phyloP scores from a whole-genome alignment of 2,113 vertebrate species.

The Apaloderma vittatum region DNA sequence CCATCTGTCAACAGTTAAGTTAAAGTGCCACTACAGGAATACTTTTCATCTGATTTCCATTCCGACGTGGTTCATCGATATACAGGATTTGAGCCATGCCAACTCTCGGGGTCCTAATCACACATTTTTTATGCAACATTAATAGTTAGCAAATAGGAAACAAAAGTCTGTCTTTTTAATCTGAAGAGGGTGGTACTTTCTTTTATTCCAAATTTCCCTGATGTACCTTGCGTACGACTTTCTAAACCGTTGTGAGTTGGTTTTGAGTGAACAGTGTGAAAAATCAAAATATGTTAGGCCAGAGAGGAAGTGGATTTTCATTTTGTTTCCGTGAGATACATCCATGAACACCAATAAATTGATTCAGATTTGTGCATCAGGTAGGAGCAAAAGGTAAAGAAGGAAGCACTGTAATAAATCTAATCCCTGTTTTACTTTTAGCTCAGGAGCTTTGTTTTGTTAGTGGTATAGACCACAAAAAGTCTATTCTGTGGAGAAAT shows the following conservation, averaged over 20 bases:
- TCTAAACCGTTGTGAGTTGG: neutral
- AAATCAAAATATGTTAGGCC: neutral
- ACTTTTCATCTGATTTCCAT: constrained; percentile 79
- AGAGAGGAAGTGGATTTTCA: neutral
- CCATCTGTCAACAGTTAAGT: constrained; percentile 83
- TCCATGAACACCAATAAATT: neutral
- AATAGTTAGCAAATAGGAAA: constrained; percentile 47
- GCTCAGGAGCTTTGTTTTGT: neutral
- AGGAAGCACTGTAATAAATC: neutral
- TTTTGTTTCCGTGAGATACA: neutral
- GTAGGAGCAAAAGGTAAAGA: neutral
- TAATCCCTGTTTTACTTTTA: neutral
- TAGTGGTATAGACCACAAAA: neutral
- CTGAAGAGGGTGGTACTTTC: constrained; percentile 21
- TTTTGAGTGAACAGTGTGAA: neutral
- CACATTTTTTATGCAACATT: constrained; percentile 25
- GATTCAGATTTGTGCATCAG: neutral
- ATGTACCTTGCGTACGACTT: neutral
- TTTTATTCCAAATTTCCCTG: constrained; percentile 11
- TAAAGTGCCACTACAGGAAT: constrained; percentile 67
- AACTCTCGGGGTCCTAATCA: constrained; percentile 34
- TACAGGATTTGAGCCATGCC: neutral
- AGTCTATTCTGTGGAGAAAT: neutral
- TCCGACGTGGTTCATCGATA: constrained; percentile 12
- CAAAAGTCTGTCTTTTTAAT: constrained; percentile 34